Evolutionary conservation across 2,113 vertebrate species (phyloP).

Genomic region (Irena cyanogastra): DNA sequence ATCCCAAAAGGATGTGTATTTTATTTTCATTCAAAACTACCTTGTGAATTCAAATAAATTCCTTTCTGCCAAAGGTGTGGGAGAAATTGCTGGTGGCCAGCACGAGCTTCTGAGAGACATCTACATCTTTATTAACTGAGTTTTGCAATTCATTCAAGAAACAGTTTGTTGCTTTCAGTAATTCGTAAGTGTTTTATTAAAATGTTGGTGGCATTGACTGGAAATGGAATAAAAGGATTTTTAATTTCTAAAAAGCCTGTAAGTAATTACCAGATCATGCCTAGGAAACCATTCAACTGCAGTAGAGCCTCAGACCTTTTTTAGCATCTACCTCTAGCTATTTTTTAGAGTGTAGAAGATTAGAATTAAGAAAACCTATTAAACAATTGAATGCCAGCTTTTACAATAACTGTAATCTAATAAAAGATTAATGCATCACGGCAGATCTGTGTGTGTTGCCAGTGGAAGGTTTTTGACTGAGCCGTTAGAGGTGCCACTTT

Average conservation of each 20-base stretch:
- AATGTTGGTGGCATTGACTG: not conserved
- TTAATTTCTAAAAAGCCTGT: not conserved
- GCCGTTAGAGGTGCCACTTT: constrained; percentile 18
- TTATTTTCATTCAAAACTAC: not conserved
- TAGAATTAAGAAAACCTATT: constrained; percentile 54
- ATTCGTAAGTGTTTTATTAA: not conserved
- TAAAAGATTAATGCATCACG: constrained; percentile 55
- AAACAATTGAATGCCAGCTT: constrained; percentile 22
- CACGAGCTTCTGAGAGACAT: fast-evolving
- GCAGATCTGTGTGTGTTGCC: constrained; percentile 29
- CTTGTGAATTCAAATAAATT: not conserved
- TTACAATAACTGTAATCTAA: constrained; percentile 61
- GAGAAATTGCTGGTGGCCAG: not conserved
- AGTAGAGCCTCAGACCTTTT: constrained; percentile 17
- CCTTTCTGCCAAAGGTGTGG: not conserved
- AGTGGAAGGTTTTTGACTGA: constrained; percentile 42
- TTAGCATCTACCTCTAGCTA: constrained; percentile 18
- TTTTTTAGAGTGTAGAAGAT: constrained; percentile 38
- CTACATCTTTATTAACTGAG: not conserved
- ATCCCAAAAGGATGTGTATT: not conserved
- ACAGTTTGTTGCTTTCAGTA: not conserved
- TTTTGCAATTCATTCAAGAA: not conserved
- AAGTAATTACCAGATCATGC: not conserved
- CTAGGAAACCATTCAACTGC: not conserved
- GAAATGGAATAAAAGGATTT: not conserved